These are phyloP conservation scores for Sitophilus oryzae DNA, from an alignment of 1,140 invertebrate genomes.

Conservation along the genomic window DNA sequence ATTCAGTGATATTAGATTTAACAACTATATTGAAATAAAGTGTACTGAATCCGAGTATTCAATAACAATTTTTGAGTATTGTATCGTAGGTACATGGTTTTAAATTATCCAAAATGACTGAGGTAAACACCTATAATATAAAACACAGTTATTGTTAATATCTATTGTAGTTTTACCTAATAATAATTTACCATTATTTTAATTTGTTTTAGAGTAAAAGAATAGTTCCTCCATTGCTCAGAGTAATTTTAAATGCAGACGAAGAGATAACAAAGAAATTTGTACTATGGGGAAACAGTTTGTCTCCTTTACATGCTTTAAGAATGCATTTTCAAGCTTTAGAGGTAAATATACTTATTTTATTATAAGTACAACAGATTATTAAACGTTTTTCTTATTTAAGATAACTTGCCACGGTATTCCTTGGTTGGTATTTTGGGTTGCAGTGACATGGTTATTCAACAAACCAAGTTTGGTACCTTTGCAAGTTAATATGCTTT, in stretches of 20 bases:
- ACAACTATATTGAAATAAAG: too few species aligned
- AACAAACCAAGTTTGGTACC: slow-evolving; percentile 61
- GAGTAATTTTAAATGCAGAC: slow-evolving; percentile 44
- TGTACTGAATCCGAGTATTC: too few species aligned
- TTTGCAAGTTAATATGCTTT: slow-evolving; percentile 77
- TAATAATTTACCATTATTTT: neutral
- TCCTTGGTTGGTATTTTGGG: slow-evolving; percentile 69
- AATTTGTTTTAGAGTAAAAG: slow-evolving; percentile 10
- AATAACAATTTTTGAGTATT: too few species aligned
- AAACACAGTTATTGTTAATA: too few species aligned
- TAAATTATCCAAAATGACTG: neutral
- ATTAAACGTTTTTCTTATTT: slow-evolving; percentile 10
- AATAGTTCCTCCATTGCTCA: slow-evolving; percentile 11
- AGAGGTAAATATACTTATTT: slow-evolving; percentile 51
- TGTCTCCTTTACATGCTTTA: slow-evolving; percentile 53
- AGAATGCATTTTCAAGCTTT: slow-evolving; percentile 59
- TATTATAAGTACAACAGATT: neutral
- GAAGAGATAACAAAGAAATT: slow-evolving; percentile 57
- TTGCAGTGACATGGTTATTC: slow-evolving; percentile 68
- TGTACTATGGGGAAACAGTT: slow-evolving; percentile 52
- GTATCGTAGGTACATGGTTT: too few species aligned
- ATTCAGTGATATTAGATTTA: too few species aligned
- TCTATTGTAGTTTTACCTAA: too few species aligned
- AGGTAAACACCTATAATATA: too few species aligned
- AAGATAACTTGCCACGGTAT: slow-evolving; percentile 87